Base-by-base conservation (phyloP, 2,888 invertebrate species). In the Abscondita cerata region DNA sequence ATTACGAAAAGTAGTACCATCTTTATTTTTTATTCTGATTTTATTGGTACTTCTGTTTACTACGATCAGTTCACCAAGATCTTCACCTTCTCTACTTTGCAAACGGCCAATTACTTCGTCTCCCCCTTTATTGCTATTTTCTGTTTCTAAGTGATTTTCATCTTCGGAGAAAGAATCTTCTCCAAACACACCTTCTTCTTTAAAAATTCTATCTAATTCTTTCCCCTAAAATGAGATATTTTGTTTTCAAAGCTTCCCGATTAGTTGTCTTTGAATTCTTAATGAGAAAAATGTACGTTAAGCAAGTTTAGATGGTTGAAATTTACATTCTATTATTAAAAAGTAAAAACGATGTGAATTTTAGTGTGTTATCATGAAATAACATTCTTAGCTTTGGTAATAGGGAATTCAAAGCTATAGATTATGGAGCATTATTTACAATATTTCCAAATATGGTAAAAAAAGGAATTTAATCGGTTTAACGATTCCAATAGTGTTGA, bases 141-240 rank as follows among this genome's bases (percentile, higher is more conserved):
- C 67, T 70, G 19, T 68, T 69, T 68, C 82, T 64, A 69, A 72
- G 70, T 76, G 68, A 66, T 0, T 53, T 1, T 83, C 83, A 1
- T 73, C 73, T 8, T 84, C 84, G 46, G 80, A 81, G 11, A 78
- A 74, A 19, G 87, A 87, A 40, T 83, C 84, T 31, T 84, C 86
- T 57, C 89, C 89, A 19, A 86, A 86, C 9, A 91, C 85, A 0
- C 90, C 91, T 78, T 89, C 89, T 72, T 90, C 88, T 70, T 85
- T 84, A 69, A 90, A 88, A 68, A 91, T 88, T 67, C 87, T 83
- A 71, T 91, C 91, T 51, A 91, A 79, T 78, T 91, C 91, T 76
- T 89, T 89, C 2, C 91, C 91, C 84, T 90, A 82, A 86, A 86
- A 11, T 86, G 80, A 0, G 81, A 84, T 12, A 18, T 19, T 9